A percentile compares a stretch with the other conserved stretches of the same genome.
phyloP scores from a whole-genome alignment of 2,797 vertebrate species.

The Lutjanus campechanus region DNA sequence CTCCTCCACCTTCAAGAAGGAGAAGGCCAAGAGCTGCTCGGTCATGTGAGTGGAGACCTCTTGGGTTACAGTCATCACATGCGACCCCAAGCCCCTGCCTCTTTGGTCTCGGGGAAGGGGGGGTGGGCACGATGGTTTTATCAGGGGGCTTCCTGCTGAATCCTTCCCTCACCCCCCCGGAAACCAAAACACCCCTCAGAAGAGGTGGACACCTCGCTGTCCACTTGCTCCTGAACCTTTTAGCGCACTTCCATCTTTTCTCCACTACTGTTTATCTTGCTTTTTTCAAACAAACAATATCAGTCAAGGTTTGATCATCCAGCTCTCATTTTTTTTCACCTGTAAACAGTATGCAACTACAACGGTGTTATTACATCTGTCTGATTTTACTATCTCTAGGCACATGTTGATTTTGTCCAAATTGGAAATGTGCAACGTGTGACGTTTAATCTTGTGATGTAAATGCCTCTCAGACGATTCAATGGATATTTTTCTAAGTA shows the following conservation, averaged over 20 bases:
- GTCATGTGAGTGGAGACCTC: conserved; percentile 90
- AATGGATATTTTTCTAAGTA: conserved; percentile 76
- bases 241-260: conserved; percentile 79
- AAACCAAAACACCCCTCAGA: conserved; percentile 82
- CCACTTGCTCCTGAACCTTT: conserved; percentile 85
- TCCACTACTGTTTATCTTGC: conserved; percentile 75
- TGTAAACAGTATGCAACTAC: conserved; percentile 79
- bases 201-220: conserved; percentile 85
- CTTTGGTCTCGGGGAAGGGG: conserved; percentile 85
- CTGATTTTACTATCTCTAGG: conserved; percentile 74
- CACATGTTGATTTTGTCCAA: conserved; percentile 80
- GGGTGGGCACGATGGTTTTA: conserved; percentile 84
- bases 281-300: conserved; percentile 65
- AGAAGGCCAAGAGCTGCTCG: conserved; percentile 96
- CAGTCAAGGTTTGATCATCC: conserved; percentile 73
- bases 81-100: conserved; percentile 76
- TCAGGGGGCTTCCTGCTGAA: conserved; percentile 83
- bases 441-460: conserved; percentile 77
- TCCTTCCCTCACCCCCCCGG: conserved; percentile 84
- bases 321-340: conserved; percentile 69
- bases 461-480: conserved; percentile 75
- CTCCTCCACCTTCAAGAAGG: conserved; percentile 95
- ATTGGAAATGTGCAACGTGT: conserved; percentile 78
- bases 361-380: conserved; percentile 75
- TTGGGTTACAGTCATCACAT: conserved; percentile 65